Base-by-base conservation (phyloP, 2,888 invertebrate species). In the Muscina levida region DNA sequence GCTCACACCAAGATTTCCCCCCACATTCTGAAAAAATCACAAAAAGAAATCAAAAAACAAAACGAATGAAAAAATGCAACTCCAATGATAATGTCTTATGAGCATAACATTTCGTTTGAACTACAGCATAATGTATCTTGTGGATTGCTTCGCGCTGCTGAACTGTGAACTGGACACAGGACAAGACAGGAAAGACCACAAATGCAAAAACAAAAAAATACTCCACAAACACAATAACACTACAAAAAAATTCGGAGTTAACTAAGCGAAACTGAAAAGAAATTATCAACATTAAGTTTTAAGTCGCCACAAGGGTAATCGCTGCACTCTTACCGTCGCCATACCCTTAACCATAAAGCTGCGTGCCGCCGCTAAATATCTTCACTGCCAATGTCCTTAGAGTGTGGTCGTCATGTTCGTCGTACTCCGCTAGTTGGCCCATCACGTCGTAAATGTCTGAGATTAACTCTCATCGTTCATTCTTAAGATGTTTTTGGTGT, bases 191-290 rank as follows among this genome's bases (percentile, higher is more conserved):
- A 15, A 1, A n/a, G 46, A 62, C 24, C 17, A n/a, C n/a, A 74
- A 2, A 31, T 24, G 31, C 1, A 26, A 56, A 37, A 17, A 5
- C 13, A 56, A 66, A 56, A 39, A 1, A 44, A 59, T 51, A 51
- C 31, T 5, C 53, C 39, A 31, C 26, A 71, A 57, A 71, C 26
- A 67, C 44, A 68, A 67, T n/a, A n/a, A n/a, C n/a, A n/a, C n/a
- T n/a, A n/a, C n/a, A n/a, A n/a, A n/a, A 17, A 57, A 77, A 77
- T 57, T 72, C 71, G 48, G 37, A 81, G 71, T 81, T 81, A 81
- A 81, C 80, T 81, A 77, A 77, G 80, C 80, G 80, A 77, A 74
- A 81, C 77, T 39, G 71, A 81, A 81, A 81, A 56, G 53, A 74
- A 72, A 67, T 72, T 81, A 51, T 67, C 71, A 77, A 74, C 73